phyloP scores from a whole-genome alignment of 2,888 invertebrate genomes.

The Archips xylosteana region DNA sequence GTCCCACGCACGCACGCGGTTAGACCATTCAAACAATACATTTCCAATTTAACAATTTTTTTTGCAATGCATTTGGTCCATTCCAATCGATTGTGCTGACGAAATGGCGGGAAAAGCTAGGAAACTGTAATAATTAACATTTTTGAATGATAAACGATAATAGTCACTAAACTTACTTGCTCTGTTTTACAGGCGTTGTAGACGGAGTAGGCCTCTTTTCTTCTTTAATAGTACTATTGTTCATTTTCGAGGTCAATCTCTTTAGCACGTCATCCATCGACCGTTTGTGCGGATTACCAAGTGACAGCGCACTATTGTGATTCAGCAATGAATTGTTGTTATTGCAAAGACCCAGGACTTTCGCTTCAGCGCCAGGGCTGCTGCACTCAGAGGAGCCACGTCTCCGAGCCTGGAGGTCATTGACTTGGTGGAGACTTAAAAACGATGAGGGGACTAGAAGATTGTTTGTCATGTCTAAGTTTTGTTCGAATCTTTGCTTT shows the following conservation, averaged over 20 bases:
- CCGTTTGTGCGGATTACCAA: conserved; percentile 87
- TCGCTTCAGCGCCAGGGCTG: conserved; percentile 89
- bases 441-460: conserved; percentile 83
- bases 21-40: too few relatives aligned
- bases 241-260: conserved; percentile 94
- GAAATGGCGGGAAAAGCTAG: too few relatives aligned
- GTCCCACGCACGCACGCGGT: too few relatives aligned
- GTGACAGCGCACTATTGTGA: conserved; percentile 84
- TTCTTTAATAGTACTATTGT: conserved; percentile 90
- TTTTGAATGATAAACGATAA: not conserved
- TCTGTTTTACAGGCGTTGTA: conserved; percentile 87
- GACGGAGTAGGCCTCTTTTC: conserved; percentile 90
- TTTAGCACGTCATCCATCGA: conserved; percentile 97
- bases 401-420: conserved; percentile 79
- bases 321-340: conserved; percentile 88
- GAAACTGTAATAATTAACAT: too few relatives aligned
- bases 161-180: conserved; percentile 72
- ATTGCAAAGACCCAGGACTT: conserved; percentile 87
- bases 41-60: too few relatives aligned
- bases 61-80: too few relatives aligned
- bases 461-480: conserved; percentile 87
- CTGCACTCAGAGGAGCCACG: conserved; percentile 90
- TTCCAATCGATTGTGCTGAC: too few relatives aligned
- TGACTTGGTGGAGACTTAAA: conserved; percentile 85
- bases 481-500: conserved; percentile 86